Base-by-base conservation (phyloP, 2,797 vertebrate species). In the Phoeniculus purpureus region DNA sequence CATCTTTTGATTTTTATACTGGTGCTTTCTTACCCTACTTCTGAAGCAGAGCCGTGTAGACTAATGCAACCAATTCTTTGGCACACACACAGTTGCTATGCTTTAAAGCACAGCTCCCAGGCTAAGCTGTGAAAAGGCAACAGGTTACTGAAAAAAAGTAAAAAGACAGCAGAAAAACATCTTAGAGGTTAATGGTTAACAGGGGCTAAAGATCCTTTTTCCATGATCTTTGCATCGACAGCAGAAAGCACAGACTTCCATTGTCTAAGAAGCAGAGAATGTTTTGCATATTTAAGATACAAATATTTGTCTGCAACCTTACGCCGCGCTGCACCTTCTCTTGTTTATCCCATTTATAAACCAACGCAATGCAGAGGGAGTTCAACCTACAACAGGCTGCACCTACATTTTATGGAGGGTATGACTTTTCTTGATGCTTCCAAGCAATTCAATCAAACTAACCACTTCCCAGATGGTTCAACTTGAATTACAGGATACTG, bases 191-290 rank as follows among this genome's bases (percentile, higher is more conserved):
- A 91, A 82, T 59, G 34, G 61, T 84, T 95, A 93, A 92, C 43
- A 78, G 40, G 59, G 23, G 29, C 34, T 91, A 56, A 93, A 71
- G 62, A 62, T 47, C 70, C 25, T 87, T 95, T 80, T 92, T 91
- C 84, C 78, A 85, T 43, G 40, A 71, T 88, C 65, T 79, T 87
- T 85, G 70, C 75, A 61, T 31, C 71, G 74, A 84, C 73, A 87
- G 67, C 59, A 89, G 50, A 59, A 94, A 92, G 66, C 54, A 91
- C 48, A 87, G 77, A 65, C 34, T 79, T 56, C 78, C 48, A 85
- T 87, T 89, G 74, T 84, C 34, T 83, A 64, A 74, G n/a, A 88
- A 74, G 60, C 29, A 88, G 48, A 90, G 92, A 90, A 77, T 23
- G 16, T 52, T 92, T 95, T 91, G 52, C 68, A 50, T 89, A 66